These are phyloP conservation scores for Dendrocincla fuliginosa DNA, from an alignment of 2,797 vertebrate species.

Conservation along the genomic window DNA sequence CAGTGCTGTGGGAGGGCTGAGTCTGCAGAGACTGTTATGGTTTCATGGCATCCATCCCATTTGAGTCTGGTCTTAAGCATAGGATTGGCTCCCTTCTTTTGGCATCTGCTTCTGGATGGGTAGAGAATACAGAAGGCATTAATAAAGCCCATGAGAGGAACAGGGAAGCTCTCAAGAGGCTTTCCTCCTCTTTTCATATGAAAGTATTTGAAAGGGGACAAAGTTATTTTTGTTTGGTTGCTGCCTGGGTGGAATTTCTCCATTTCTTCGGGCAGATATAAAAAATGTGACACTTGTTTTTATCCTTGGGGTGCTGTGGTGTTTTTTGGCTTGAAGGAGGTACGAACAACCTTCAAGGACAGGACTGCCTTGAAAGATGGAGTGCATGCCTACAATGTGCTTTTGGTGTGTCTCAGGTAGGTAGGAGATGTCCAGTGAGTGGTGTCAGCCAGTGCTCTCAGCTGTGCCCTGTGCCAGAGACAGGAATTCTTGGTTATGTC, in stretches of 20 bases:
- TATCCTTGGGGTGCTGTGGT: not conserved
- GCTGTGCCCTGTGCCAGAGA: not conserved
- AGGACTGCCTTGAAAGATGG: not conserved
- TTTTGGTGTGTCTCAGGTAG: not conserved
- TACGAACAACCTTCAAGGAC: not conserved
- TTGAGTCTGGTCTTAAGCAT: not conserved
- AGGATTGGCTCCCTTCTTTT: not conserved
- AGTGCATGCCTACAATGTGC: not conserved
- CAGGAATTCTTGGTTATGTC: not conserved
- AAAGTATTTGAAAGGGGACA: not conserved
- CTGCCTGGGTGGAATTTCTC: not conserved
- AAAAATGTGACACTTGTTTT: not conserved
- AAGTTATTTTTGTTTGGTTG: not conserved
- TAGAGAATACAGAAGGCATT: not conserved
- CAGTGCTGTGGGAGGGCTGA: not conserved
- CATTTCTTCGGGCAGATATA: not conserved
- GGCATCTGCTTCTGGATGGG: not conserved
- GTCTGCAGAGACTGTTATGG: not conserved
- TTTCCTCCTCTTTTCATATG: not conserved
- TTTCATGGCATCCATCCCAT: not conserved
- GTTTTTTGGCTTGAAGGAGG: not conserved
- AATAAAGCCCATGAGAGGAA: not conserved
- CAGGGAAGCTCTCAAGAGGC: not conserved
- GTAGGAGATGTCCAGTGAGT: not conserved
- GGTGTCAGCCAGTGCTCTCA: not conserved